A percentile compares a stretch with the other conserved stretches of the same genome.
These are phyloP conservation scores for Melanotaenia pygmaea DNA, from an alignment of 2,797 vertebrate species.

Conservation along the genomic window DNA sequence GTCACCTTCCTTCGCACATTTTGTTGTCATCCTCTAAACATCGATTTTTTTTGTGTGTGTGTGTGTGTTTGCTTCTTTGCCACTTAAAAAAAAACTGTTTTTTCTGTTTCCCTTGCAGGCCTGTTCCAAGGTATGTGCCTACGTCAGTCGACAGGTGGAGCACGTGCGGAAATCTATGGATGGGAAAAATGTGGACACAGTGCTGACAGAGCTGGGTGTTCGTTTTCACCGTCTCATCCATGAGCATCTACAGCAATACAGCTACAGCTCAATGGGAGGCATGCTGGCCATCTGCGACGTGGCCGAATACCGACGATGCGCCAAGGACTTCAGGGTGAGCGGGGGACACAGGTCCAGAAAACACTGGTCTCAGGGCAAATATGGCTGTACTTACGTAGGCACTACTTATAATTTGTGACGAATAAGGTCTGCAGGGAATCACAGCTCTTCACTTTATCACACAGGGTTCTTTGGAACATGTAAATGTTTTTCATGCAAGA, in stretches of 20 bases:
- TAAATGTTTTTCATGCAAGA: slow-evolving; percentile 2
- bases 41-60: not conserved
- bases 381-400: slow-evolving; percentile 15
- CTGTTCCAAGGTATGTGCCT: slow-evolving; percentile 95
- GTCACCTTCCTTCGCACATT: not conserved
- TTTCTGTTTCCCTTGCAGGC: slow-evolving; percentile 81
- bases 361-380: slow-evolving; percentile 50
- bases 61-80: not conserved
- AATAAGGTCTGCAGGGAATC: not conserved
- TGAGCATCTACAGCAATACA: slow-evolving; percentile 98
- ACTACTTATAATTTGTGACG: slow-evolving; percentile 12
- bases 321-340: slow-evolving; percentile 97
- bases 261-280: slow-evolving; percentile 98
- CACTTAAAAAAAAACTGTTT: not conserved
- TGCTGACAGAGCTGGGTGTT: slow-evolving; percentile 94
- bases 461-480: not conserved
- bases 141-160: slow-evolving; percentile 96
- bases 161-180: slow-evolving; percentile 97
- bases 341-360: slow-evolving; percentile 49
- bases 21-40: not conserved
- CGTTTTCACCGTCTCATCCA: slow-evolving; percentile 97
- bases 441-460: not conserved
- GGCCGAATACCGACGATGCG: slow-evolving; percentile 95
- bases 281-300: slow-evolving; percentile 99
- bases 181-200: slow-evolving; percentile 98